Evolutionary conservation across 2,797 vertebrate species (phyloP).

Genomic region (Chelon auratus): DNA sequence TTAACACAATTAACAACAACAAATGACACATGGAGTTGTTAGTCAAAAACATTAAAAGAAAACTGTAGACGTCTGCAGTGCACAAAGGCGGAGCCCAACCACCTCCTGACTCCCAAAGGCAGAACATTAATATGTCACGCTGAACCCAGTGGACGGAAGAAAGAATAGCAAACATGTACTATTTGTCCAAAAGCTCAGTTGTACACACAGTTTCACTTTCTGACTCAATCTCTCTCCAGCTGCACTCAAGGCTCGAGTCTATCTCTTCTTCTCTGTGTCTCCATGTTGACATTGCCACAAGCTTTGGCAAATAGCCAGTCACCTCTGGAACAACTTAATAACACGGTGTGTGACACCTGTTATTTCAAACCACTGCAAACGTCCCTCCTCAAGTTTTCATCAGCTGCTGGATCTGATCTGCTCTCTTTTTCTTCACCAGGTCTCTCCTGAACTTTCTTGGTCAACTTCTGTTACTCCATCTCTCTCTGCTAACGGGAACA

Average conservation of each 20-base stretch:
- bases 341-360: conserved; percentile 9
- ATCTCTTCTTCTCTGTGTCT: not conserved
- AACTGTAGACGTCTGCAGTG: not conserved
- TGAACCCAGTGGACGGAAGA: not conserved
- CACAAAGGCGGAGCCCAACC: not conserved
- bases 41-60: not conserved
- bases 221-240: not conserved
- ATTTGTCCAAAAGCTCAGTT: not conserved
- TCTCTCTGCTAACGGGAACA: not conserved
- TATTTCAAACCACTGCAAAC: conserved; percentile 3
- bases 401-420: conserved; percentile 6
- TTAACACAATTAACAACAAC: not conserved
- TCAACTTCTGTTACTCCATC: not conserved
- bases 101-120: not conserved
- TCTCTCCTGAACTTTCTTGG: not conserved
- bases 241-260: not conserved
- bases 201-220: not conserved
- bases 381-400: not conserved
- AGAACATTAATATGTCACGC: conserved; percentile 8
- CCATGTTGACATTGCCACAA: not conserved
- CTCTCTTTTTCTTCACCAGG: not conserved
- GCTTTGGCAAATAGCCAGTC: not conserved
- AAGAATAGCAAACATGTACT: not conserved
- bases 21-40: not conserved
- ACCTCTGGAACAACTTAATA: conserved; percentile 27